Evolutionary conservation across 2,888 invertebrate species (phyloP), one percentile per base, ranked within the genome.

Genomic region (Saturnia japonica): DNA sequence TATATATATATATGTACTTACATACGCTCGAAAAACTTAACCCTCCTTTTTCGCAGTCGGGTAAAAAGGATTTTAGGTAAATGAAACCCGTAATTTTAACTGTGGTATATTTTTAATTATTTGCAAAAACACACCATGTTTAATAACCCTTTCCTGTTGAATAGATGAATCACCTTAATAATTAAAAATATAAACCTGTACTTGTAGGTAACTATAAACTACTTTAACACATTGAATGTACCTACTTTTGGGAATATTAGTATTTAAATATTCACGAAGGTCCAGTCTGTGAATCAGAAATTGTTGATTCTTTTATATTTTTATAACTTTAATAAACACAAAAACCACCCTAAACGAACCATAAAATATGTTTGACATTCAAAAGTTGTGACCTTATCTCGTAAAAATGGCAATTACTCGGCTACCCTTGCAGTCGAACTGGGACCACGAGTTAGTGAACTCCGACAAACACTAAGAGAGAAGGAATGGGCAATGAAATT

Each of bases 401-500:
- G 84, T 91, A 92, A 92, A 93, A 94, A 91, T 87, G 85, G 91
- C 92, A 92, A 92, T 92, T 91, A 91, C 86, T 83, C 82, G 86
- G 77, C 85, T 89, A 91, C 92, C 91, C 91, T 89, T 88, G 87
- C 88, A 84, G 82, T 84, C 82, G 80, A 80, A 79, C 73, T 81
- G 83, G 80, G 81, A 84, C 86, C 83, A 81, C 77, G 84, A 88
- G 85, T 90, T 89, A 86, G 86, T 90, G 87, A 91, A 91, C 90
- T 91, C 90, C 86, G 81, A 82, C 88, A 88, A 91, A 90, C 85
- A 88, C 90, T 90, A 89, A 89, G 89, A 91, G 90, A 91, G 89
- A 87, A 93, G 87, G 88, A 91, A 90, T 88, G 90, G 88, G 91
- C 94, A 94, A 94, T 94, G 94, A 94, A 94, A 94, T 94, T 94